Percentiles rank a stretch among this genome's conserved stretches.
These are phyloP conservation scores for Spodoptera frugiperda DNA, from an alignment of 1,140 invertebrate species.

Conservation along the genomic window DNA sequence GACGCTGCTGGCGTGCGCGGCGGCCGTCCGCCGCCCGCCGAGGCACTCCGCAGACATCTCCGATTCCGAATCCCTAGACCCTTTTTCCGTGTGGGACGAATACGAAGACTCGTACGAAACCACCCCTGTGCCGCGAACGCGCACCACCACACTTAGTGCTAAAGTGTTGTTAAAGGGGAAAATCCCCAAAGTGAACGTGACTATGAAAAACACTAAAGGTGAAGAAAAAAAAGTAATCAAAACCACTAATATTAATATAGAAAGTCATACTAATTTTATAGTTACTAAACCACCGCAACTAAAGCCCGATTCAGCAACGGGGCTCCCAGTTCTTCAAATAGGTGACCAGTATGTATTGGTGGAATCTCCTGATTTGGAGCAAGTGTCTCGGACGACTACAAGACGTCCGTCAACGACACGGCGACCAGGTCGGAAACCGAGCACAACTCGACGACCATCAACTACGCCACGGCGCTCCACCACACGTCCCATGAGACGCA, in stretches of 20 bases:
- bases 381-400: constrained; percentile 49
- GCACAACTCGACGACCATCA: constrained; percentile 45
- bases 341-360: constrained; percentile 65
- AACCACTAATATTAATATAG: constrained; percentile 77
- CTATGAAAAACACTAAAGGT: constrained; percentile 68
- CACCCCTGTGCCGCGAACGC: constrained; percentile 50
- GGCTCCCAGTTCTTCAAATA: constrained; percentile 56
- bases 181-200: constrained; percentile 69
- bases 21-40: constrained; percentile 60
- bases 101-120: constrained; percentile 72
- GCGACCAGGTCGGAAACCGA: constrained; percentile 46
- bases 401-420: constrained; percentile 39
- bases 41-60: constrained; percentile 55
- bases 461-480: constrained; percentile 50
- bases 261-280: constrained; percentile 79
- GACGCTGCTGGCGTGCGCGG: constrained; percentile 74
- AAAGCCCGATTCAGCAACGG: constrained; percentile 51
- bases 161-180: constrained; percentile 76
- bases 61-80: constrained; percentile 69
- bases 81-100: constrained; percentile 72
- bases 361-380: constrained; percentile 50
- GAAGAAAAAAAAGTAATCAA: constrained; percentile 75
- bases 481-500: constrained; percentile 50
- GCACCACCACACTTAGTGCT: constrained; percentile 62
- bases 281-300: constrained; percentile 68